Base-by-base conservation (phyloP, 2,888 invertebrate species). In the Caenorhabditis sulstoni region DNA sequence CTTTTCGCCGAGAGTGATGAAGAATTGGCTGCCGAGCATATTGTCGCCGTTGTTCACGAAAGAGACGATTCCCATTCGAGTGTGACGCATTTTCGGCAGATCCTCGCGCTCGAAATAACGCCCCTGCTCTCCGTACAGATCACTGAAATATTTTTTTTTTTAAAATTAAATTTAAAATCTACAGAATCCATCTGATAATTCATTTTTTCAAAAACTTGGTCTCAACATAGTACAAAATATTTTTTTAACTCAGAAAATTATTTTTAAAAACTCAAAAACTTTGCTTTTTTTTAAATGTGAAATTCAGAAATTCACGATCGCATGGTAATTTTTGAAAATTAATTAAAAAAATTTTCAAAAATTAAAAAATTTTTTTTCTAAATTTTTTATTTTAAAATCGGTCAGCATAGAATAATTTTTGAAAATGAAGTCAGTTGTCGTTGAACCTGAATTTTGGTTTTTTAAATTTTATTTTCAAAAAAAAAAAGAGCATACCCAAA, bases 41-140 rank as follows among this genome's bases (percentile, higher is more conserved):
- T 94, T 94, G 81, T 95, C 94, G 0, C 95, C 96, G 86, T 95
- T 95, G 89, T 97, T 95, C 0, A 90, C 89, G 74, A 90, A 87
- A 3, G 89, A 89, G 1, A 99, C 91, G 14, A 95, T 92, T 22
- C 84, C 84, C 41, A 94, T 93, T 82, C 94, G 94, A 1, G 93
- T 93, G 90, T 99, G 99, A 84, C 95, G 94, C 83, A 99, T 94
- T 91, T 95, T 94, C 0, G 98, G 98, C 90, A 94, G 93, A 83
- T 93, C 94, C 91, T 99, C 99, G 11, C 94, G 94, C 89, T 96
- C 95, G 91, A 96, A 97, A 91, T 94, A 98, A 3, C 78, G 62
- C 14, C 79, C 85, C 66, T 81, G 86, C 20, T 85, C 85, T 39
- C 85, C 83, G 65, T 86, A 85, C 49, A 86, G 68, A 18, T 64